Percentiles rank a stretch among this genome's conserved stretches.
Conservation (phyloP, 2,797 vertebrate genomes). For the Tamandua tetradactyla region DNA sequence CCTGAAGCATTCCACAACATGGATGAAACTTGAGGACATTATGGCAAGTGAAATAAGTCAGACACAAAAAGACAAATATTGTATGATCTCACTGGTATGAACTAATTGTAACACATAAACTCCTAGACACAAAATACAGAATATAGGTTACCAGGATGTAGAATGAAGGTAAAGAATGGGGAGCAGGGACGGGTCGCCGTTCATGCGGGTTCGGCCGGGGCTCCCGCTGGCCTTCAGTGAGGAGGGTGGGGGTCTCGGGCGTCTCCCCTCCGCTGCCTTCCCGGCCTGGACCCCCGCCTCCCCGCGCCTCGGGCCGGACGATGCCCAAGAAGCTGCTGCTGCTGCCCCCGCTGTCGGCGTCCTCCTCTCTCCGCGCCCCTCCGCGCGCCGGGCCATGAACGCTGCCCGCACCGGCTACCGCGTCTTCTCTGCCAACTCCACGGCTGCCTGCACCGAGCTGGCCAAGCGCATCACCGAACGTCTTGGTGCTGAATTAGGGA, state of each 20-base stretch:
- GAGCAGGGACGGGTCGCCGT: accelerated
- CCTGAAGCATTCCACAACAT: too few relatives aligned
- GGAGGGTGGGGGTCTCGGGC: background rate
- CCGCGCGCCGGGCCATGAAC: constrained; percentile 88
- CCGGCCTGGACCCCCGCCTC: background rate
- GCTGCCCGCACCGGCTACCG: constrained; percentile 92
- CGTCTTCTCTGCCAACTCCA: constrained; percentile 95
- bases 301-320: constrained; percentile 65
- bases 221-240: accelerated
- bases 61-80: too few relatives aligned
- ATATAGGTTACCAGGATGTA: too few relatives aligned
- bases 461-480: constrained; percentile 96
- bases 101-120: too few relatives aligned
- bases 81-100: too few relatives aligned
- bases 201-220: accelerated
- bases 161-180: too few relatives aligned
- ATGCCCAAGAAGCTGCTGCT: constrained; percentile 86
- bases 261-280: too few relatives aligned
- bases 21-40: too few relatives aligned
- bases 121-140: too few relatives aligned
- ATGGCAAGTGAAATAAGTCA: too few relatives aligned
- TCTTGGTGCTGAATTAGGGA: constrained; percentile 96
- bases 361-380: constrained; percentile 67
- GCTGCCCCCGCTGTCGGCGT: constrained; percentile 50
- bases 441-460: constrained; percentile 91